These are phyloP conservation scores for Pitangus sulphuratus DNA, from an alignment of 2,797 vertebrate genomes.

Conservation along the genomic window DNA sequence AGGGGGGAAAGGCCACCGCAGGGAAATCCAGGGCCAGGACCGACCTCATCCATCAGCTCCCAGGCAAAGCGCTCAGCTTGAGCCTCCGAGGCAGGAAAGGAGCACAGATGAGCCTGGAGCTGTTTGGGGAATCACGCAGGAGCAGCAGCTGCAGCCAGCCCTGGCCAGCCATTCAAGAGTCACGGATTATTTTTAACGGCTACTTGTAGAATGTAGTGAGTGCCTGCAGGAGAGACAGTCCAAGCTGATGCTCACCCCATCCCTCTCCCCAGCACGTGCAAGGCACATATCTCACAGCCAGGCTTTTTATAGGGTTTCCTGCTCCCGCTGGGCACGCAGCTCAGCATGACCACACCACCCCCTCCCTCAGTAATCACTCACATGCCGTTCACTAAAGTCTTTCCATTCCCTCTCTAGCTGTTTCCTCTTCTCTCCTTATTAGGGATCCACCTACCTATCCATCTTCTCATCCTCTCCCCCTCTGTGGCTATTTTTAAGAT, in stretches of 20 bases:
- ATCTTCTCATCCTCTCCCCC: slow-evolving; percentile 55
- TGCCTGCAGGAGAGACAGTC: background rate
- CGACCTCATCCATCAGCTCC: background rate
- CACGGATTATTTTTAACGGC: background rate
- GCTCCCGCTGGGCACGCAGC: background rate
- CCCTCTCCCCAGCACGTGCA: background rate
- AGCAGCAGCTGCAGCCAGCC: background rate
- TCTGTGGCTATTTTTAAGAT: slow-evolving; percentile 68
- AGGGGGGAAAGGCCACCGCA: background rate
- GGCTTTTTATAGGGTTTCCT: slow-evolving; percentile 50
- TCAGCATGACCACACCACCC: background rate
- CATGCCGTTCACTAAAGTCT: slow-evolving; percentile 48
- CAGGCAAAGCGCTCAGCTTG: background rate
- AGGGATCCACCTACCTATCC: slow-evolving; percentile 58
- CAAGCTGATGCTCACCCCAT: background rate
- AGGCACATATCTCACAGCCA: background rate
- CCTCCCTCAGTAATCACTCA: slow-evolving; percentile 22
- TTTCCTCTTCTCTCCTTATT: slow-evolving; percentile 68
- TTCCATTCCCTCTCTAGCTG: slow-evolving; percentile 62
- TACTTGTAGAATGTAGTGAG: background rate
- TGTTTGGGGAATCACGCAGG: background rate
- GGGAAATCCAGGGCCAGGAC: background rate
- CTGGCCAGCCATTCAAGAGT: background rate
- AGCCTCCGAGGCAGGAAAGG: background rate
- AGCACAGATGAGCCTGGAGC: background rate